Base-by-base conservation (phyloP, 1,140 invertebrate genomes). In the Brachystomella parvula region DNA sequence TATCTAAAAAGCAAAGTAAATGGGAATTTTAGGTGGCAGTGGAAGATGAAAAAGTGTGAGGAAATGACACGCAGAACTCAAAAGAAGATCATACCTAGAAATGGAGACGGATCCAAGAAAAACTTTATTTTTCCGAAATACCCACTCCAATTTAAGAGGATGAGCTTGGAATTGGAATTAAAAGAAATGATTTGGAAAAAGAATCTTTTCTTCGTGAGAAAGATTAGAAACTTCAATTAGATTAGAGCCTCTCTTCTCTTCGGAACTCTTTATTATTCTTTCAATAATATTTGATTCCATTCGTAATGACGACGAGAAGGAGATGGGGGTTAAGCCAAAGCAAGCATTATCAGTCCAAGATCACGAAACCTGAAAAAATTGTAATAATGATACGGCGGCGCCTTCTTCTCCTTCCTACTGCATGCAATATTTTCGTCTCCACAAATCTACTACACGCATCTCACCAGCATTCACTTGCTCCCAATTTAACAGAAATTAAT, bases 351-450 rank as follows among this genome's bases (percentile, higher is more conserved):
- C 61, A 47, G 58, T 12, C 30, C 24, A 61, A 65, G 66, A 67
- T 67, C 66, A 67, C 66, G 66, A 67, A 67, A 63, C 29, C 28
- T 47, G 56, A 29, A 58, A 47, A 44, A 44, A 67, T 63, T 47
- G 31, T 39, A 49, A 49, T 70, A 70, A 64, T 64, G 65, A 70
- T 64, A 70, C 58, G 67, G 61, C 65, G 62, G 66, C 62, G 66
- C 65, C 61, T 65, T 67, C 59, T 64, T 63, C 32, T 67, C 61
- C n/a, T n/a, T n/a, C n/a, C n/a, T n/a, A n/a, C 39, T 67, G 39
- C 66, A 67, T 67, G 65, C 65, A 67, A 67, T 67, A 26, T n/a
- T 58, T n/a, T n/a, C n/a, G n/a, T n/a, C n/a, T n/a, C n/a, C n/a
- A n/a, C n/a, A n/a, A n/a, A n/a, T n/a, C n/a, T n/a, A n/a, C n/a